phyloP scores from a whole-genome alignment of 1,140 invertebrate species.

The Parapsyche elsis region DNA sequence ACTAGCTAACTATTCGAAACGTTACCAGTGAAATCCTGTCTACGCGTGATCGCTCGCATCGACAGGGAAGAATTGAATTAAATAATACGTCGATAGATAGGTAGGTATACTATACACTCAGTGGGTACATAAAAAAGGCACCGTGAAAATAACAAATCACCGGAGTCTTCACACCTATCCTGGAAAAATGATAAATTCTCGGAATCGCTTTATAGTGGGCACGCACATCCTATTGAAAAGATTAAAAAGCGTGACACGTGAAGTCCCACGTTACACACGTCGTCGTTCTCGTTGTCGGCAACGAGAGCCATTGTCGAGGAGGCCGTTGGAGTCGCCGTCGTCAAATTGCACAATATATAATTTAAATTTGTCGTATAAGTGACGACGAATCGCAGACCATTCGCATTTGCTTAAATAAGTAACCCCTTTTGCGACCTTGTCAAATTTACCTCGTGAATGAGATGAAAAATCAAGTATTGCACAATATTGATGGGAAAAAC shows the following conservation, averaged over 20 bases:
- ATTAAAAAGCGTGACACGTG: conserved; percentile 42
- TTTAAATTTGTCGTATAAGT: too few species aligned
- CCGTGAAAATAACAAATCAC: conserved; percentile 33
- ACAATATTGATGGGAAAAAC: too few species aligned
- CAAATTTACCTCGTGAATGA: too few species aligned
- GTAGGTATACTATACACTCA: too few species aligned
- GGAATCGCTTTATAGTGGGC: conserved; percentile 33
- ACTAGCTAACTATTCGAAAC: background rate
- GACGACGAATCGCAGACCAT: too few species aligned
- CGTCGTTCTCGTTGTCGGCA: background rate
- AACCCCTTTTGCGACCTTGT: too few species aligned
- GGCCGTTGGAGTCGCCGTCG: background rate
- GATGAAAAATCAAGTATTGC: too few species aligned
- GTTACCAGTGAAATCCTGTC: background rate
- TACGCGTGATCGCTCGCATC: background rate
- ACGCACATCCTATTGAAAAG: conserved; percentile 44
- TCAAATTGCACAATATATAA: too few species aligned
- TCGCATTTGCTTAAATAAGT: too few species aligned
- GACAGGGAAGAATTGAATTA: background rate
- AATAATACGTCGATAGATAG: background rate
- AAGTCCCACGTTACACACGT: conserved; percentile 33
- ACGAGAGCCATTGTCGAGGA: background rate
- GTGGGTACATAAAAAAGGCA: conserved; percentile 4
- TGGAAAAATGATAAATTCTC: conserved; percentile 47
- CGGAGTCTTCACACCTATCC: conserved; percentile 34